Conservation (phyloP, 64 coral and sea anemone species). For the Montipora capricornis region DNA sequence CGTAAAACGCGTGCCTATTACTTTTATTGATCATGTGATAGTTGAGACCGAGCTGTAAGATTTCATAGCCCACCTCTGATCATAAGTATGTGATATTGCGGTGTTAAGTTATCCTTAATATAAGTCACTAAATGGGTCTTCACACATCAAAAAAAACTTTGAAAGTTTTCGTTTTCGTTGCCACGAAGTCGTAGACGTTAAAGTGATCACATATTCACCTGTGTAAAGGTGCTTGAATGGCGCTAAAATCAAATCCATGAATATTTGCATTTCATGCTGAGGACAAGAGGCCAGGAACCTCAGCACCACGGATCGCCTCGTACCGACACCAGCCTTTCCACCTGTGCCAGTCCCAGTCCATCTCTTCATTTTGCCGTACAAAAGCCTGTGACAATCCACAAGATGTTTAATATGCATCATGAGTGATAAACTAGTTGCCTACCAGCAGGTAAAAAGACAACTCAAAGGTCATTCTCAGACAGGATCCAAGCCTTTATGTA, state of each 20-base stretch:
- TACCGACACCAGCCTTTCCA: slow-evolving; percentile 72
- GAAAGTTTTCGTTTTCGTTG: no score
- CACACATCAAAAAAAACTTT: no score
- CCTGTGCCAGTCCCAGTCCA: slow-evolving; percentile 87
- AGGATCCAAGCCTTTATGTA: no score
- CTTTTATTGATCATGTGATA: no score
- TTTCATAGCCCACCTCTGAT: no score
- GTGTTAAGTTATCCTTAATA: no score
- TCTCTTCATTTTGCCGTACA: slow-evolving; percentile 95
- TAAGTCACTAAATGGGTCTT: no score
- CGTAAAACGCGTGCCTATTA: no score
- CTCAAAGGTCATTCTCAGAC: no score
- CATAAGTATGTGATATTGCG: no score
- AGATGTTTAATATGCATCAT: neutral
- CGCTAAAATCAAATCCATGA: slow-evolving; percentile 89
- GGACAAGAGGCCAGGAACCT: slow-evolving; percentile 89
- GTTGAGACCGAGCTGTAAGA: no score
- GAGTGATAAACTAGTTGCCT: neutral
- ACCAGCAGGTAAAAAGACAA: no score
- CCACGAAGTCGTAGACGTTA: neutral
- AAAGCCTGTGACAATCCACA: slow-evolving; percentile 45
- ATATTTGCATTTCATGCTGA: slow-evolving; percentile 81
- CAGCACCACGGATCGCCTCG: slow-evolving; percentile 69
- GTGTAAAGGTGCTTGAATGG: slow-evolving; percentile 85
- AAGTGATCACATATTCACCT: slow-evolving; percentile 28